Percentiles rank a stretch among this genome's conserved stretches.
These are phyloP conservation scores for Percina caprodes DNA, from an alignment of 2,113 vertebrate species.

Conservation along the genomic window DNA sequence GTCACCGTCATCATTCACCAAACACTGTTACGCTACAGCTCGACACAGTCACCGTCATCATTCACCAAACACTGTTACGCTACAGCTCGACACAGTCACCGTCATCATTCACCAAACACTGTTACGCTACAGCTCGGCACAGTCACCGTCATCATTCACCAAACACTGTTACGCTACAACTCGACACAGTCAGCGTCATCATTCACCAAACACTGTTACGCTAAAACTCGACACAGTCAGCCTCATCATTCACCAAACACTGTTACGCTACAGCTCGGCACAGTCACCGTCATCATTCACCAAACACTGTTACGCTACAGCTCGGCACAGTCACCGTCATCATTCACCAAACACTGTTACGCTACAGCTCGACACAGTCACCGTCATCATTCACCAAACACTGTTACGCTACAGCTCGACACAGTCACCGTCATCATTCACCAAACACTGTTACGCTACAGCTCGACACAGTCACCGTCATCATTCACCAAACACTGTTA, in stretches of 20 bases:
- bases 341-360: constrained; percentile 12
- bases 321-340: too few relatives aligned
- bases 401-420: too few relatives aligned
- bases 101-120: constrained; percentile 1
- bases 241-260: constrained; percentile 6
- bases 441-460: not conserved
- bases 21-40: not conserved
- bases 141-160: not conserved
- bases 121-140: too few relatives aligned
- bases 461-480: too few relatives aligned
- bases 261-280: too few relatives aligned
- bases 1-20: not conserved
- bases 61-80: not conserved
- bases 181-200: too few relatives aligned
- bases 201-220: not conserved
- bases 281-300: too few relatives aligned
- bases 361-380: constrained; percentile 1
- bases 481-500: constrained; percentile 15
- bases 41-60: too few relatives aligned
- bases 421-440: not conserved
- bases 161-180: not conserved
- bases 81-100: too few relatives aligned
- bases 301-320: too few relatives aligned
- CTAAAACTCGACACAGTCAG: too few relatives aligned
- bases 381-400: not conserved